phyloP scores from a whole-genome alignment of 2,113 vertebrate species.

The Pseudorhombus dupliciocellatus region DNA sequence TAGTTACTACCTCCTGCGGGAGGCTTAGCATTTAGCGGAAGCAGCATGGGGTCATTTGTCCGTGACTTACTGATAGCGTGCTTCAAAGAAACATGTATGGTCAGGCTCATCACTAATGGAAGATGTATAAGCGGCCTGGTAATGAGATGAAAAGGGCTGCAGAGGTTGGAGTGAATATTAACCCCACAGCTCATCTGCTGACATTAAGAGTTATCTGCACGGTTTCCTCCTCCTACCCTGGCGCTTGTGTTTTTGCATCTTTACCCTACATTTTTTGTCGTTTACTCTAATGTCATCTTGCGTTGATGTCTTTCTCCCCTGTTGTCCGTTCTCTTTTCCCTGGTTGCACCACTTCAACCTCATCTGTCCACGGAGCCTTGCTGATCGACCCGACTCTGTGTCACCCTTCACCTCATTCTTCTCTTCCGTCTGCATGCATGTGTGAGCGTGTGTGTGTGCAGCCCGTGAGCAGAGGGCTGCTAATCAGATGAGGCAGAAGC shows the following conservation, averaged over 20 bases:
- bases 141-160: slow-evolving; percentile 42
- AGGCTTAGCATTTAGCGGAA: slow-evolving; percentile 25
- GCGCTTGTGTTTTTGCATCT: background rate
- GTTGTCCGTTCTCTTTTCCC: background rate
- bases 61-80: slow-evolving; percentile 3
- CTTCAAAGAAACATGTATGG: slow-evolving; percentile 25
- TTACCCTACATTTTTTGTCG: background rate
- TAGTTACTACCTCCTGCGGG: slow-evolving; percentile 4
- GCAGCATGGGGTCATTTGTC: slow-evolving; percentile 32
- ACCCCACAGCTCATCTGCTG: slow-evolving; percentile 2
- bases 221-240: background rate
- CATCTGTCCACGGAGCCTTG: background rate
- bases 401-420: slow-evolving; percentile 1
- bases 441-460: background rate
- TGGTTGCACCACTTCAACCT: background rate
- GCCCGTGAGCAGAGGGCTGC: slow-evolving; percentile 2
- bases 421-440: background rate
- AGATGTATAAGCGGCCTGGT: slow-evolving; percentile 28
- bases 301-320: background rate
- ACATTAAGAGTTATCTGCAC: slow-evolving; percentile 20
- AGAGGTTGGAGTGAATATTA: slow-evolving; percentile 41
- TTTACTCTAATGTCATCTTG: background rate
- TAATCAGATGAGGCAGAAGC: slow-evolving; percentile 40
- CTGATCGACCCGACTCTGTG: slow-evolving; percentile 21
- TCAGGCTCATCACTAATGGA: slow-evolving; percentile 46